Percentiles rank a stretch among this genome's conserved stretches.
These are phyloP conservation scores for Leptothorax acervorum DNA, from an alignment of 2,888 invertebrate genomes.

Conservation along the genomic window DNA sequence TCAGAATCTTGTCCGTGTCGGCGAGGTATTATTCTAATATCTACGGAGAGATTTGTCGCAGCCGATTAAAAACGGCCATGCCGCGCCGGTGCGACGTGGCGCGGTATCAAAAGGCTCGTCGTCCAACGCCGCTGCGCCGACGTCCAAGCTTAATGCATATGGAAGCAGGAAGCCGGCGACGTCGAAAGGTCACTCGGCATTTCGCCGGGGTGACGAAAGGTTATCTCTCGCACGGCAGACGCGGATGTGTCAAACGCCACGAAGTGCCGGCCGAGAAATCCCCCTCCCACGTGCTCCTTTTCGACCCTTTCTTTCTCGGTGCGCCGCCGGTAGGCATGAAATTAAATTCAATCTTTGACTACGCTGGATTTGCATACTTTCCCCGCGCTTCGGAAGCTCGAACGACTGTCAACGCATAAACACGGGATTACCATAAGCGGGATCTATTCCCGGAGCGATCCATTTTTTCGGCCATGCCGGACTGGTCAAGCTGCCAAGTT, in stretches of 20 bases:
- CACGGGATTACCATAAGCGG: constrained; percentile 83
- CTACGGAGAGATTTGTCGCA: constrained; percentile 11
- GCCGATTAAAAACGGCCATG: constrained; percentile 33
- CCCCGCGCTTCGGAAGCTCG: constrained; percentile 78
- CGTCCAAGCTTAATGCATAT: constrained; percentile 82
- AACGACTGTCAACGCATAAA: constrained; percentile 84
- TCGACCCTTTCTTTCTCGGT: constrained; percentile 35
- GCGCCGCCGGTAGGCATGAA: constrained; percentile 72
- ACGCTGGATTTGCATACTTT: constrained; percentile 82
- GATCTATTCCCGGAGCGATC: constrained; percentile 66
- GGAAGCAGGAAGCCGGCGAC: constrained; percentile 80
- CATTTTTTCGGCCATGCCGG: constrained; percentile 64
- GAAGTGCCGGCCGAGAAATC: constrained; percentile 50
- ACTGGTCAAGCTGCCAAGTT: constrained; percentile 51
- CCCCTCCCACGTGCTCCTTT: background rate
- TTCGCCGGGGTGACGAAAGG: constrained; percentile 78
- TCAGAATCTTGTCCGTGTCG: background rate
- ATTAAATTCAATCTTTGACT: constrained; percentile 84
- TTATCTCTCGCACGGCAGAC: constrained; percentile 74
- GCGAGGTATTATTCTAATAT: constrained; percentile 31
- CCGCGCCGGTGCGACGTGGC: background rate
- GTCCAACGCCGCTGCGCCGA: constrained; percentile 31
- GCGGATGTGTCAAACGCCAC: constrained; percentile 69
- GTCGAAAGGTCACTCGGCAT: constrained; percentile 71
- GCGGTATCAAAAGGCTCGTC: constrained; percentile 77